phyloP scores from a whole-genome alignment of 1,140 invertebrate species.

The Piezodorus guildinii region DNA sequence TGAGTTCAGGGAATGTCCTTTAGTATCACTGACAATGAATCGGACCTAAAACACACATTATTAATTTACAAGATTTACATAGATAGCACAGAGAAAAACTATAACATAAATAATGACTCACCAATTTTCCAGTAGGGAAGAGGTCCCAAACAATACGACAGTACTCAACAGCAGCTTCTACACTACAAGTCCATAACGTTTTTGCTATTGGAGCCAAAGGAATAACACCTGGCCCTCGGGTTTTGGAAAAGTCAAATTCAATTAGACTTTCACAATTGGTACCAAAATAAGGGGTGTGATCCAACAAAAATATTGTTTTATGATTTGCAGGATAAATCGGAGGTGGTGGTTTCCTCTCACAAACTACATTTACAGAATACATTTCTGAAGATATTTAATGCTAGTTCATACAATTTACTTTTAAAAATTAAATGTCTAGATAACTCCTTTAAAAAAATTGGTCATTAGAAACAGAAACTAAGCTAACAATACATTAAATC shows the following conservation, averaged over 20 bases:
- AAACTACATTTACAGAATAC: not conserved
- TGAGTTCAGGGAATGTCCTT: constrained; percentile 65
- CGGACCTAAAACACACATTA: constrained; percentile 16
- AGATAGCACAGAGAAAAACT: too few species aligned
- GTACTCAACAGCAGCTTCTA: constrained; percentile 89
- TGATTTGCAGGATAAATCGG: constrained; percentile 59
- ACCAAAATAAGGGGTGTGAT: constrained; percentile 80
- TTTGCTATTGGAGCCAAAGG: constrained; percentile 71
- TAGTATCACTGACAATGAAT: constrained; percentile 22
- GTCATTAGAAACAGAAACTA: too few species aligned
- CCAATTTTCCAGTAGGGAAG: constrained; percentile 77
- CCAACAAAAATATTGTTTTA: constrained; percentile 90
- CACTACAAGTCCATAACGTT: constrained; percentile 86
- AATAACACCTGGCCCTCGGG: constrained; percentile 53
- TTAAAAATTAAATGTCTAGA: too few species aligned
- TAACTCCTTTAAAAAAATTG: too few species aligned
- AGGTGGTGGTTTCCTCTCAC: constrained; percentile 6
- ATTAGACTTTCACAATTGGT: constrained; percentile 74
- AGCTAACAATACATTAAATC: too few species aligned
- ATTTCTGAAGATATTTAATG: too few species aligned
- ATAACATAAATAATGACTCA: constrained; percentile 34
- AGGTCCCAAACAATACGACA: constrained; percentile 93
- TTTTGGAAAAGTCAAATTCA: constrained; percentile 77
- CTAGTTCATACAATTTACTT: too few species aligned
- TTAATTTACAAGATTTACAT: too few species aligned